phyloP scores from a whole-genome alignment of 30 jellyfish, hydroid and myxozoan species.

The Chrysaora quinquecirrha region DNA sequence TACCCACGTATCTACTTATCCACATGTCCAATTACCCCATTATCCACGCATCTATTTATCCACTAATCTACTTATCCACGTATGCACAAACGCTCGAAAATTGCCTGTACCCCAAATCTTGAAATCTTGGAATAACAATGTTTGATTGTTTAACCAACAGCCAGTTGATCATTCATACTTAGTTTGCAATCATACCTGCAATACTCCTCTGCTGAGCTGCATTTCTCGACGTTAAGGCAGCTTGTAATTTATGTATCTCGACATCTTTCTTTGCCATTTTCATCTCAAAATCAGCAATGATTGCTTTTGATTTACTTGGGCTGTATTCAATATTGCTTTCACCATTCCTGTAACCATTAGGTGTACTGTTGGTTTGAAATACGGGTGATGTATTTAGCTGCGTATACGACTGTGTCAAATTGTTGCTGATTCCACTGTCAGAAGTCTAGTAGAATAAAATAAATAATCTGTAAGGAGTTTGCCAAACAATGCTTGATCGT shows the following conservation, averaged over 20 bases:
- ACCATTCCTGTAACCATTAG: background rate
- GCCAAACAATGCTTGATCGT: too few species aligned
- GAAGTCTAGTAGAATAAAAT: conserved; percentile 12
- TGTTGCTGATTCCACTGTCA: conserved; percentile 54
- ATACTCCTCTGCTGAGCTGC: conserved; percentile 18
- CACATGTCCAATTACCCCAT: too few species aligned
- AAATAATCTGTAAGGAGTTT: too few species aligned
- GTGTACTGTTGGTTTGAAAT: background rate
- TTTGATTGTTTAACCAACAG: too few species aligned
- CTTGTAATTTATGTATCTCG: conserved; percentile 80
- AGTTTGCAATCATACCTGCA: too few species aligned
- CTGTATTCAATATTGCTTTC: background rate
- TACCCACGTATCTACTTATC: too few species aligned
- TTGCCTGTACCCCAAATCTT: too few species aligned
- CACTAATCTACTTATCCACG: too few species aligned
- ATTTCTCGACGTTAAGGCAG: conserved; percentile 60
- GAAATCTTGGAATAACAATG: too few species aligned
- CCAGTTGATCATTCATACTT: too few species aligned
- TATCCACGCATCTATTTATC: too few species aligned
- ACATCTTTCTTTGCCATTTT: conserved; percentile 88
- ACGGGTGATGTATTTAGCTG: background rate
- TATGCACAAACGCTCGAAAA: too few species aligned
- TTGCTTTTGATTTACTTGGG: background rate
- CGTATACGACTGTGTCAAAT: background rate
- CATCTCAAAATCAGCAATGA: conserved; percentile 72